Evolutionary conservation across 2,888 invertebrate species (phyloP), one percentile per base, ranked within the genome.

Genomic region (Morpho achilles): DNA sequence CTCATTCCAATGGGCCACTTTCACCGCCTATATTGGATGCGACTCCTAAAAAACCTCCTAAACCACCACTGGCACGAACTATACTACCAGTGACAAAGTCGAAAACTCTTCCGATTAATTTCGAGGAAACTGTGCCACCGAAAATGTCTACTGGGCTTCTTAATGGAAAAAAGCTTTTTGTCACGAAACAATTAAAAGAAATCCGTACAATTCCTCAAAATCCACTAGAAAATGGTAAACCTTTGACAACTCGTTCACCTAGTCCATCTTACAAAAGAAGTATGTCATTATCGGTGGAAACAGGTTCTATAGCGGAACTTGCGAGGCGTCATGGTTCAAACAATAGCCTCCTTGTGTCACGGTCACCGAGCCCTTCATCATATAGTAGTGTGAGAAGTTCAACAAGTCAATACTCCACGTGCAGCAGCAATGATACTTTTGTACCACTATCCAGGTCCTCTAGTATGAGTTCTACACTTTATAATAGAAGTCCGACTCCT

Each of bases 321-420:
- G 91, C 91, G 6, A 83, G 73, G 64, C 79, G 90, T 56, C 91
- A 91, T 70, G 80, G 78, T 23, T 75, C 87, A 8, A 72, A 70
- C 42, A 77, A 70, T 61, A 82, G 71, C 55, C 67, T 82, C 7
- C 72, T 87, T 10, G 78, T 87, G 42, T 91, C 92, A 41, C 85
- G 93, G 67, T 93, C 93, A 48, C 93, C 93, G 5, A 93, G 93
- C 74, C 93, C 93, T 8, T 84, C 87, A 3, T 71, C 72, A 8
- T 86, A 84, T 70, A 84, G 80, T 66, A 87, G 87, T 56, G 66
- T 82, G 10, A 75, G 79, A 63, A 90, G 90, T 67, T 83, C 87
- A 46, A 73, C 75, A 39, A 91, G 91, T 70, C 82, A 87, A 51
- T 91, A 91, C 64, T 85, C 89, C 10, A 87, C 91, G 44, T 91